phyloP scores from a whole-genome alignment of 2,797 vertebrate genomes.

The Psittacula derbiana region DNA sequence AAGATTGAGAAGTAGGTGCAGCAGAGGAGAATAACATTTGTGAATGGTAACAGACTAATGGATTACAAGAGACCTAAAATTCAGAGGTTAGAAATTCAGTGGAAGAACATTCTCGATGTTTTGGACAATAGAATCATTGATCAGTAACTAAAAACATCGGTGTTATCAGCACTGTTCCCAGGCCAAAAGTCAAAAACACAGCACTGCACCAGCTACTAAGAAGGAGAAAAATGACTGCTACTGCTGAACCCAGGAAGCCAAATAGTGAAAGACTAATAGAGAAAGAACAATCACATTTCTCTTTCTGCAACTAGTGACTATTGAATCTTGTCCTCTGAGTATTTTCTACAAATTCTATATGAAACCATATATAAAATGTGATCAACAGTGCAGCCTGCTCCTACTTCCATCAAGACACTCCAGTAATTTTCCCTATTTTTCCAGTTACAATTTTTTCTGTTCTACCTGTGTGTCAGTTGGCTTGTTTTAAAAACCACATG shows the following conservation, averaged over 20 bases:
- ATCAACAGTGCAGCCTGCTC: neutral
- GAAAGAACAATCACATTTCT: neutral
- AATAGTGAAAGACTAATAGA: neutral
- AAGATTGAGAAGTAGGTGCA: neutral
- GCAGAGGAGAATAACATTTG: neutral
- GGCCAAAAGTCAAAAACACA: no score
- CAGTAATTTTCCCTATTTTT: neutral
- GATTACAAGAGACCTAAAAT: neutral
- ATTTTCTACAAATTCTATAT: neutral
- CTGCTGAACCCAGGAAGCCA: neutral
- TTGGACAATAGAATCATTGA: neutral
- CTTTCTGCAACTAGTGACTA: neutral
- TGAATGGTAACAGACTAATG: neutral
- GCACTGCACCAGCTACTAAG: no score
- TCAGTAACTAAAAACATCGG: no score
- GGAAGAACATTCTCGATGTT: neutral
- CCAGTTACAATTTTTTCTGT: neutral
- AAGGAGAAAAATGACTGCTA: no score
- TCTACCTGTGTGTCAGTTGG: neutral
- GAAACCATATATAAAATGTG: neutral
- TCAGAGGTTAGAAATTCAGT: neutral
- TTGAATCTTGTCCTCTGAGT: neutral
- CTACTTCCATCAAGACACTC: neutral
- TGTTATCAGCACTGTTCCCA: no score
- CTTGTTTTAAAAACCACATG: neutral